Evolutionary conservation across 2,113 vertebrate genomes (phyloP), one percentile per base, ranked within the genome.

Genomic region (Nestor notabilis): DNA sequence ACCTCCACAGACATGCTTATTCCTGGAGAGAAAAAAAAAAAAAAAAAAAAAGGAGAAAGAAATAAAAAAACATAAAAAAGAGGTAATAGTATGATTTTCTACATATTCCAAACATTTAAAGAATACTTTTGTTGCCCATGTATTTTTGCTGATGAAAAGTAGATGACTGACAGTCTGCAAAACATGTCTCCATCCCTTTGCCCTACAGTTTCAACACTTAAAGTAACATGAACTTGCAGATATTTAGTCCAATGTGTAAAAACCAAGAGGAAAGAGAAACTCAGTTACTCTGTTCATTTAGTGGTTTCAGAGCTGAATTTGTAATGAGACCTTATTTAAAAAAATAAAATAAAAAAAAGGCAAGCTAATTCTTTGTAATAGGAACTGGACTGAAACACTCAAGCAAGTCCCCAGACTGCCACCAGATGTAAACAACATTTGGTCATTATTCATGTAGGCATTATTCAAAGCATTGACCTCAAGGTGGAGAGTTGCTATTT

Each of bases 1-100:
- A n/a, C 99, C 99, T 75, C 99, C 99, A 55, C 99, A 99, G 98
- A 99, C 99, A 98, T 99, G 99, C 86, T 96, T 98, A 68, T 98
- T 98, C 97, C 99, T 99, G 92, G 49, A 81, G 58, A 52, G 17
- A 23, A 21, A 28, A 89, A 83, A 71, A 12, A 49, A 39, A 29
- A 28, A 1, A 27, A 33, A 12, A 43, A 43, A 31, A 63, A 7
- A 1, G 5, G 39, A 39, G 39, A 39, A 39, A 39, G 39, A 39
- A 8, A n/a, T 60, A 15, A 33, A n/a, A 23, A 12, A 20, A 3
- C 2, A 2, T 5, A 1, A 49, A 15, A 19, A 15, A 28, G 19
- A 23, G 21, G 11, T 49, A 77, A n/a, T 56, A 88, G 6, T 46
- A 52, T 91, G 85, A 87, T 23, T 82, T 86, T 89, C 10, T 49